Evolutionary conservation across 2,113 vertebrate genomes (phyloP), one percentile per base, ranked within the genome.

Genomic region (Apus apus): DNA sequence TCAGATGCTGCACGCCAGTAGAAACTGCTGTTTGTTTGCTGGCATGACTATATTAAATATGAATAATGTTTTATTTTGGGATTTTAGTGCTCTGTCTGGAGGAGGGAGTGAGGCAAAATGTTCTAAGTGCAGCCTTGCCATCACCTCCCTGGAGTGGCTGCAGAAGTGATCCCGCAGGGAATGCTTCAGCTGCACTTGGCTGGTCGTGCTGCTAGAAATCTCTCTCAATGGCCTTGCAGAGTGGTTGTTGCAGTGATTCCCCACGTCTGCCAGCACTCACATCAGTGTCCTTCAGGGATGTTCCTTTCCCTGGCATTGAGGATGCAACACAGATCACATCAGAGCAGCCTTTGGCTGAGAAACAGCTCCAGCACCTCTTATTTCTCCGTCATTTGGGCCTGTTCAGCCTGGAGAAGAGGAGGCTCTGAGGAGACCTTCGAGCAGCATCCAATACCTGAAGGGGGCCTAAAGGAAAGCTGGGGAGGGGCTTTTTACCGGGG

Each of bases 251-350:
- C 43, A 62, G 61, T 79, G 74, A 3, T 50, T 84, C 64, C 57
- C 8, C 0, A 3, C 30, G 6, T 71, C 85, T 88, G 84, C 76
- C 88, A 93, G 83, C 87, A 9, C 89, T 79, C 57, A 32, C 80
- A 61, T 91, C 81, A 46, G 48, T 34, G 51, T 93, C 74, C 85
- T 93, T 88, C 81, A 92, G 89, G 80, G 77, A 65, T 60, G 34
- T 64, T 85, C 3, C 60, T 11, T 87, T 46, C 79, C 56, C 32
- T 80, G 60, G 58, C 83, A 57, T 50, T 23, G 32, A 76, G 78
- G 75, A 74, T 5, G 6, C 80, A 78, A 25, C 86, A 46, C 79
- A 81, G 70, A 93, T 79, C 83, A 94, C 74, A 64, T 68, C 54
- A 29, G 91, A 90, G 71, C 46, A 53, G 74, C 43, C 61, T 93